A percentile compares a stretch with the other conserved stretches of the same genome.
Evolutionary conservation across 2,797 vertebrate species (phyloP).

Genomic region (Thalassophryne amazonica): DNA sequence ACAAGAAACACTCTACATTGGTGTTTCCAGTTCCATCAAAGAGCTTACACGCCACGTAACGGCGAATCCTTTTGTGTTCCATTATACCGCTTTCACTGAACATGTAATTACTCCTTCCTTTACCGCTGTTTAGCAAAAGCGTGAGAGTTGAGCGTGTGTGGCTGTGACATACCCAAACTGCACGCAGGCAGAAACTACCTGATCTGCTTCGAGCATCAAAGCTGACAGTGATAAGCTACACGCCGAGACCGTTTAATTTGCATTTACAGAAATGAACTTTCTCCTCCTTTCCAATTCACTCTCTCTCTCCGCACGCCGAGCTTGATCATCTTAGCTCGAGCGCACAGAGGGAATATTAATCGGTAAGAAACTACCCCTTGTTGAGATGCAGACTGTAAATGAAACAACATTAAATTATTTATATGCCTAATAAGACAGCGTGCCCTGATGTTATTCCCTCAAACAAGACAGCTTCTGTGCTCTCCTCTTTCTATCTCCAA

Average conservation of each 20-base stretch:
- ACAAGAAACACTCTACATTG: constrained; percentile 23
- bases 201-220: constrained; percentile 54
- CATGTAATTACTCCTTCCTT: constrained; percentile 16
- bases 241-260: constrained; percentile 58
- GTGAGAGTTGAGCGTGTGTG: neutral
- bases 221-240: constrained; percentile 63
- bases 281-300: constrained; percentile 8
- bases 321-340: constrained; percentile 63
- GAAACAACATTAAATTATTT: constrained; percentile 74
- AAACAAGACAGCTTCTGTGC: constrained; percentile 64
- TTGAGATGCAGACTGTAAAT: constrained; percentile 60
- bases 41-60: constrained; percentile 5
- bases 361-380: constrained; percentile 65
- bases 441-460: constrained; percentile 53
- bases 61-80: constrained; percentile 18
- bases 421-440: constrained; percentile 68
- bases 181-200: constrained; percentile 28
- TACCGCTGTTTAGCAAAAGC: constrained; percentile 2
- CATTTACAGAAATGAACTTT: constrained; percentile 74
- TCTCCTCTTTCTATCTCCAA: constrained; percentile 18
- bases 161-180: constrained; percentile 6
- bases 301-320: constrained; percentile 39
- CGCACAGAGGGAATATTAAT: constrained; percentile 77
- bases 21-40: constrained; percentile 40
- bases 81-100: constrained; percentile 17